Percentiles rank a stretch among this genome's conserved stretches.
phyloP scores from a whole-genome alignment of 2,797 vertebrate species.

The Tiaroga cobitis region DNA sequence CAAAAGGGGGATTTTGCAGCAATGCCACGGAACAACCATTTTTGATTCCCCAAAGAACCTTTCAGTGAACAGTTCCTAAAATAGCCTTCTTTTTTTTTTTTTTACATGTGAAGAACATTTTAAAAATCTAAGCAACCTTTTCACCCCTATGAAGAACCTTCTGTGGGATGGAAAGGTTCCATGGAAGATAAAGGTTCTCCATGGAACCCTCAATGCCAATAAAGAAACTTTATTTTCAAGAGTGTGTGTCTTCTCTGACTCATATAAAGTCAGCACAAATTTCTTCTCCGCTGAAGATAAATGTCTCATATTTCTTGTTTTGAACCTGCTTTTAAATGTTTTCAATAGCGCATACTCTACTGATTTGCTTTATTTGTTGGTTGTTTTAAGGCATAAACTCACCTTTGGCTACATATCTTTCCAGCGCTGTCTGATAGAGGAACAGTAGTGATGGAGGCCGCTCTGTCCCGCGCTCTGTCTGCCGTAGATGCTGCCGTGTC shows the following conservation, averaged over 20 bases:
- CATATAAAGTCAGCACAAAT: not conserved
- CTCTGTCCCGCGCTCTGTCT: conserved; percentile 83
- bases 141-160: not conserved
- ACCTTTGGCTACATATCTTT: not conserved
- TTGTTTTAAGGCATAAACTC: not conserved
- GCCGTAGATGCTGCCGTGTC: conserved; percentile 78
- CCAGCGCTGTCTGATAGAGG: conserved; percentile 90
- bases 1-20: not conserved
- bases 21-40: not conserved
- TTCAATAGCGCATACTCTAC: not conserved
- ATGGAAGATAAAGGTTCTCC: not conserved
- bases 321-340: not conserved
- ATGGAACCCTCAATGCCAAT: not conserved
- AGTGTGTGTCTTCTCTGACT: not conserved
- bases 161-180: not conserved
- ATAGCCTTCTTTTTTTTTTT: not conserved
- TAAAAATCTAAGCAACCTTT: not conserved
- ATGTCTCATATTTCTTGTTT: not conserved
- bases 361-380: not conserved
- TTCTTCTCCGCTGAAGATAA: not conserved
- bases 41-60: not conserved
- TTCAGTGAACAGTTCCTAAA: not conserved
- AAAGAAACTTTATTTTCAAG: not conserved
- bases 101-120: not conserved
- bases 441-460: conserved; percentile 88